Conservation (phyloP, 2,797 vertebrate genomes). For the Bradypus variegatus region DNA sequence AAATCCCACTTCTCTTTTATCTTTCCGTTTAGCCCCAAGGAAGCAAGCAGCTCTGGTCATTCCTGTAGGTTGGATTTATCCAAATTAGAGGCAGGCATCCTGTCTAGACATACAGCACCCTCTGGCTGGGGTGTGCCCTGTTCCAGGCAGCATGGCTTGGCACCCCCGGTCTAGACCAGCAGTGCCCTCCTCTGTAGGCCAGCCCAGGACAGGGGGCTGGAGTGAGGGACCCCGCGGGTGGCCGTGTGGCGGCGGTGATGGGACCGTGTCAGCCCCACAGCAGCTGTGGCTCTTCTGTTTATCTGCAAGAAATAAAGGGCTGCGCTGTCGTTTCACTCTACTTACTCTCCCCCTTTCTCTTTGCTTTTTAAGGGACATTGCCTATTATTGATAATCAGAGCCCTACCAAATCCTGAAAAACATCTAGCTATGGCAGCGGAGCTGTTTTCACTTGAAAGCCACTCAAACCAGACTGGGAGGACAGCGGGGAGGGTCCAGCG, state of each 20-base stretch:
- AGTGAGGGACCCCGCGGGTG: background rate
- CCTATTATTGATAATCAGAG: background rate
- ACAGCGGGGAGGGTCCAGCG: too few relatives aligned
- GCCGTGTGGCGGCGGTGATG: background rate
- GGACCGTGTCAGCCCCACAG: background rate
- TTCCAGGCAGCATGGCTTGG: background rate
- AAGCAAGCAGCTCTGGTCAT: background rate
- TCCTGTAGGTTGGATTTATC: background rate
- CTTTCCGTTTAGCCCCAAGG: background rate
- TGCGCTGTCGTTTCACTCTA: background rate
- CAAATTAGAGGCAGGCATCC: background rate
- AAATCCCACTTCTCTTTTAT: background rate
- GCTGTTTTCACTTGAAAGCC: background rate
- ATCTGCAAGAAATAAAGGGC: background rate
- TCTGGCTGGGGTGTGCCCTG: background rate
- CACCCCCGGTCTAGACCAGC: constrained; percentile 15
- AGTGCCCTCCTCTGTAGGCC: background rate
- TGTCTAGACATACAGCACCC: constrained; percentile 27
- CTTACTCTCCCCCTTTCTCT: background rate
- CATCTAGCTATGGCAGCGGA: background rate
- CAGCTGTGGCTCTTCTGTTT: too few relatives aligned
- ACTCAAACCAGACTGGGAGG: background rate
- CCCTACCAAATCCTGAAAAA: background rate
- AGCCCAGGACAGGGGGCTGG: background rate
- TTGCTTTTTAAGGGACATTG: background rate